Evolutionary conservation across 2,113 vertebrate genomes (phyloP).

Genomic region (Ornithorhynchus anatinus): DNA sequence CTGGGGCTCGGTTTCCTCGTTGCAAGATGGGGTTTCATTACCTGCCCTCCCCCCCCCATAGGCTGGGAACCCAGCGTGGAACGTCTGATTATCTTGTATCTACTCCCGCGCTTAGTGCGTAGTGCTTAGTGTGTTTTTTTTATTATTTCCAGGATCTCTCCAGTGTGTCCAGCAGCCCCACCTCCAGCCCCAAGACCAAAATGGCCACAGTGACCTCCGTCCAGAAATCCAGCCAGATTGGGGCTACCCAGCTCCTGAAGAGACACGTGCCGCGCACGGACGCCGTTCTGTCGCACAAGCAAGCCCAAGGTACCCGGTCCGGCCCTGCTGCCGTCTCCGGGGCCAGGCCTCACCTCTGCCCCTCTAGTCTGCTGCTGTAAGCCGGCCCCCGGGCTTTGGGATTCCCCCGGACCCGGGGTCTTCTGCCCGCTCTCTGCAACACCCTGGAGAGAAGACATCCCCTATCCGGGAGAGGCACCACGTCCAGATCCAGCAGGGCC

Average conservation of each 20-base stretch:
- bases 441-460: too few species aligned
- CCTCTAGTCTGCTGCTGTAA: background rate
- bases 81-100: too few species aligned
- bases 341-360: background rate
- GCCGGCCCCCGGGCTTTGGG: background rate
- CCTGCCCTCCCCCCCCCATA: too few species aligned
- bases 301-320: conserved; percentile 84
- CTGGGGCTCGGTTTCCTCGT: too few species aligned
- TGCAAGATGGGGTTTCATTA: too few species aligned
- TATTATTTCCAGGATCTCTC: conserved; percentile 83
- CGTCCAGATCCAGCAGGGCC: too few species aligned
- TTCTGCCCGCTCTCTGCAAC: too few species aligned
- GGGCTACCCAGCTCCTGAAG: conserved; percentile 86
- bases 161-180: conserved; percentile 95
- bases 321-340: background rate
- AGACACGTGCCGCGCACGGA: conserved; percentile 87
- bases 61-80: too few species aligned
- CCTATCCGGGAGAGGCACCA: too few species aligned
- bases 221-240: conserved; percentile 86
- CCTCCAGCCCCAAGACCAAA: conserved; percentile 94
- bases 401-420: background rate
- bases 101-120: too few species aligned
- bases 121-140: background rate
- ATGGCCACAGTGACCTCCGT: conserved; percentile 78
- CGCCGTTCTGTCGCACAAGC: conserved; percentile 84